Base-by-base conservation (phyloP, 2,797 vertebrate genomes). In the Cossypha caffra region DNA sequence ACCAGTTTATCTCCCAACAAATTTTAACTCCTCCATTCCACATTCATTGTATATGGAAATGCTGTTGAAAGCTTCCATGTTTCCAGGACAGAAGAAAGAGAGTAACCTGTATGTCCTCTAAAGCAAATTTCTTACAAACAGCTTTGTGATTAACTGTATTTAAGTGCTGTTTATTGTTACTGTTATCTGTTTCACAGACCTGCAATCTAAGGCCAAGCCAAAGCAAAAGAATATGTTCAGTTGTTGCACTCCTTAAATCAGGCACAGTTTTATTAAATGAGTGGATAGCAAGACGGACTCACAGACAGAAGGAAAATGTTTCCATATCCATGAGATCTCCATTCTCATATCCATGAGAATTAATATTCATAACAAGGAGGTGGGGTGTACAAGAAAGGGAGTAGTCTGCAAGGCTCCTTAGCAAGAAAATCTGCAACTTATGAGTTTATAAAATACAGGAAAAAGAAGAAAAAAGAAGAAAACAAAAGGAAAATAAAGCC, bases 21-120 rank as follows among this genome's bases (percentile, higher is more conserved):
- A 93, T 91, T 74, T 86, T 76, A 90, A 85, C 67, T 89, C 33
- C 42, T 80, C 84, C 88, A 75, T 82, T 95, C 90, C 79, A 98
- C 90, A 87, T 43, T 75, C 14, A 8, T 94, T 97, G 72, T 92
- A 72, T 54, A 91, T 3, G 50, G 86, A 95, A 91, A 94, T 31
- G 50, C 17, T 93, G 24, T 72, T 80, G 85, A 93, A 94, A 62
- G 37, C 63, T 78, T 87, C 43, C 31, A 86, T 62, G 86, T 97
- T 93, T 90, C 64, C 68, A 90, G 77, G 96, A 52, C 16, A 50
- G 91, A 88, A 72, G n/a, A 23, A 93, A 24, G 8, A 91, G n/a
- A 64, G 63, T 66, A 52, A 48, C 48, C n/a, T 69, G 55, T 7
- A 1, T 20, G 37, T 81, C 37, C 50, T 79, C 62, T 82, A 86